Percentiles rank a stretch among this genome's conserved stretches.
These are phyloP conservation scores for Alethe diademata DNA, from an alignment of 2,113 vertebrate species.

Conservation along the genomic window DNA sequence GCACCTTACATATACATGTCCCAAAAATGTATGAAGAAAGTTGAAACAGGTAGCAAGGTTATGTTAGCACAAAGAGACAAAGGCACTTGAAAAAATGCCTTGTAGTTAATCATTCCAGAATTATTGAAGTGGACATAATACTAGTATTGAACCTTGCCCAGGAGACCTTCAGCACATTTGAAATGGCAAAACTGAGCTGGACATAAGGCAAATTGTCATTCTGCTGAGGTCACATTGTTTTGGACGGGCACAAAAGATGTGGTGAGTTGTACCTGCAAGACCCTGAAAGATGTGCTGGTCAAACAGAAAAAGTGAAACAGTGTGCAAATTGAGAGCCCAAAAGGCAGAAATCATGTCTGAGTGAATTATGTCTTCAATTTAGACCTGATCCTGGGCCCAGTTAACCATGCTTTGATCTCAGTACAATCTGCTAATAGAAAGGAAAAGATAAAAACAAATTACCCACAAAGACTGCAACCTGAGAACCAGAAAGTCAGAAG, in stretches of 20 bases:
- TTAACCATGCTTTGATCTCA: background rate
- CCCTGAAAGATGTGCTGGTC: background rate
- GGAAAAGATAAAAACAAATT: background rate
- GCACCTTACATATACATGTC: background rate
- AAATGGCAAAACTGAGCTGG: background rate
- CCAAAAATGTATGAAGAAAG: background rate
- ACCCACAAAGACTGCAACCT: background rate
- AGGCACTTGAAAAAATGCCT: background rate
- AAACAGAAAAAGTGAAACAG: background rate
- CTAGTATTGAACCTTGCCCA: background rate
- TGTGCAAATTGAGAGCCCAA: background rate
- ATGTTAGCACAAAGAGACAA: background rate
- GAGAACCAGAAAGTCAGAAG: background rate
- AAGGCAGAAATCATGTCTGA: background rate
- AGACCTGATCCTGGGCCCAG: background rate
- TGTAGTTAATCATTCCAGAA: background rate
- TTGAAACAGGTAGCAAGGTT: background rate
- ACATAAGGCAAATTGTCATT: background rate
- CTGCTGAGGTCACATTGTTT: background rate
- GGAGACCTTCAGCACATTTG: background rate
- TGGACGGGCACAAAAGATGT: background rate
- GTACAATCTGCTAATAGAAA: background rate
- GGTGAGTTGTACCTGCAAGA: background rate
- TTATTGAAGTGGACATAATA: background rate
- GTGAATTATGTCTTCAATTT: background rate